Percentiles rank a stretch among this genome's conserved stretches.
phyloP scores from a whole-genome alignment of 2,888 invertebrate genomes.

The Yponomeuta cagnagella region DNA sequence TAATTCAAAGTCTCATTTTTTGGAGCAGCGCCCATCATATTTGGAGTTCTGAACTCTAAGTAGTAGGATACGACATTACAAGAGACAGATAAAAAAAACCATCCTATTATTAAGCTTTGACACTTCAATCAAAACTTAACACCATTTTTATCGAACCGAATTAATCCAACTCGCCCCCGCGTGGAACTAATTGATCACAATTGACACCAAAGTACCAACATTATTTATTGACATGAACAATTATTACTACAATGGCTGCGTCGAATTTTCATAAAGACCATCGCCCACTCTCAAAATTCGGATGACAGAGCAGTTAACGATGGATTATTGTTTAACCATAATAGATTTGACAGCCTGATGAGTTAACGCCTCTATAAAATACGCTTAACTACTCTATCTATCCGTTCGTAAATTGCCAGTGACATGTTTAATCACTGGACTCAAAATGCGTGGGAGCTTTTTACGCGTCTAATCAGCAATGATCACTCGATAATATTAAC shows the following conservation, averaged over 20 bases:
- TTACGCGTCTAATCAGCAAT: not conserved
- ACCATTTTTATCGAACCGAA: not conserved
- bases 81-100: too few species aligned
- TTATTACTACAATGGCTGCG: not conserved
- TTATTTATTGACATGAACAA: not conserved
- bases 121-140: not conserved
- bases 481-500: too few species aligned
- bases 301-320: constrained; percentile 31
- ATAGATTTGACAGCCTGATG: constrained; percentile 10
- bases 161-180: not conserved
- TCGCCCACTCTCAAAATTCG: constrained; percentile 16
- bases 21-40: too few species aligned
- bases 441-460: not conserved
- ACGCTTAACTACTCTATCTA: not conserved
- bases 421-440: not conserved
- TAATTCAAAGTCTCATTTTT: too few species aligned
- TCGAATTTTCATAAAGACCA: not conserved
- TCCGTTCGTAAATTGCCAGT: not conserved
- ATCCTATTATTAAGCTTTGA: not conserved
- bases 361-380: not conserved
- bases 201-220: not conserved
- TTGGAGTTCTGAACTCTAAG: too few species aligned
- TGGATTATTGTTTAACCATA: constrained; percentile 29
- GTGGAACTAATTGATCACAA: not conserved
- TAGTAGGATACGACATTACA: too few species aligned